phyloP scores from a whole-genome alignment of 1,140 invertebrate genomes.

The Pseudachorutes palmiensis region DNA sequence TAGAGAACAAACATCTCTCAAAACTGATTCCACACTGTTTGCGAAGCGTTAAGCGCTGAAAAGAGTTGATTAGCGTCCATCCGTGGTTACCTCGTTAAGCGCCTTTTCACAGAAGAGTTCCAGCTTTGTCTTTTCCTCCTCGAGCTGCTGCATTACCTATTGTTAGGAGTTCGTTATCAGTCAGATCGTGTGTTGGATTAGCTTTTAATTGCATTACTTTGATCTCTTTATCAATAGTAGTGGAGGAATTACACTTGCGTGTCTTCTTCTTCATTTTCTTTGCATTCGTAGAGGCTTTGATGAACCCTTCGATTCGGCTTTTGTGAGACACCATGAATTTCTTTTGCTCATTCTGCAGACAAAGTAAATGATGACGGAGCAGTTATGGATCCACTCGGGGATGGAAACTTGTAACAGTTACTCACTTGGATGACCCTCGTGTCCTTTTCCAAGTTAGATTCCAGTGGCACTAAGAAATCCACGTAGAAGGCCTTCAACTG shows the following conservation, averaged over 20 bases:
- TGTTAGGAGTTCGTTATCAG: constrained; percentile 41
- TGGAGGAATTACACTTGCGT: constrained; percentile 55
- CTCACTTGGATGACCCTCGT: constrained; percentile 82
- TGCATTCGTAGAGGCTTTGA: constrained; percentile 76
- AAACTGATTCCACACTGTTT: no score
- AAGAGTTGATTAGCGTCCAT: no score
- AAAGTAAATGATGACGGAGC: constrained; percentile 17
- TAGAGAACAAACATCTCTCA: no score
- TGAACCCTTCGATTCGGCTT: constrained; percentile 74
- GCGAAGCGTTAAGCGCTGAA: no score
- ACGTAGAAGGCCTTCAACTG: constrained; percentile 90
- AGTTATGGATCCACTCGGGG: background rate
- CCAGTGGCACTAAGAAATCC: constrained; percentile 78
- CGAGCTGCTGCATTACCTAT: constrained; percentile 77
- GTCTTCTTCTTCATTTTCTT: constrained; percentile 83
- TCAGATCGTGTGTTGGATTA: background rate
- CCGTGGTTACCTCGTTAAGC: constrained; percentile 81
- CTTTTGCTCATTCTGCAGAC: constrained; percentile 73
- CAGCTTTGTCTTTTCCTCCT: constrained; percentile 81
- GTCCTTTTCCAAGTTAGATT: constrained; percentile 86
- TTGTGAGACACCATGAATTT: constrained; percentile 82
- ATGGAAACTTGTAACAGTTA: background rate
- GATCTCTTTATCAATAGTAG: constrained; percentile 77
- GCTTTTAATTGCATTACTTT: constrained; percentile 51
- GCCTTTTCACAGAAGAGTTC: constrained; percentile 83